Evolutionary conservation across 2,888 invertebrate species (phyloP).

Genomic region (Epinotia demarniana): DNA sequence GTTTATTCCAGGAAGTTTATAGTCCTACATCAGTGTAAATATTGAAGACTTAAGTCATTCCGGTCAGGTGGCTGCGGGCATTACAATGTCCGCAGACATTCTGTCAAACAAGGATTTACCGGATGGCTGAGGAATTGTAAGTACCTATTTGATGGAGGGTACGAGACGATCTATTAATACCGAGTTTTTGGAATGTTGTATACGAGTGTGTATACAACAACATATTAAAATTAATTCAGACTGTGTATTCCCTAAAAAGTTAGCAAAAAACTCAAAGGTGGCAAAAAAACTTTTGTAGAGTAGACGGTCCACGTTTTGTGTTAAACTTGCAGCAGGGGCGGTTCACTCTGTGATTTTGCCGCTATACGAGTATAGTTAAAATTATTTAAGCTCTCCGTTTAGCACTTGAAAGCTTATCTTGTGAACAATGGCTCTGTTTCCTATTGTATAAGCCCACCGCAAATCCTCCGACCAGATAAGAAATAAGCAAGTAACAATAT

Average conservation of each 20-base stretch:
- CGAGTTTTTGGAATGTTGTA: not conserved
- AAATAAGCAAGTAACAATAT: no score
- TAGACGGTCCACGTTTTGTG: no score
- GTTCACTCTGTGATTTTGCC: no score
- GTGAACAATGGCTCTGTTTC: no score
- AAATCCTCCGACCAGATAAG: no score
- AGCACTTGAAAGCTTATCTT: no score
- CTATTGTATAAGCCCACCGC: no score
- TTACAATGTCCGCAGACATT: constrained; percentile 19
- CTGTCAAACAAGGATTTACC: not conserved
- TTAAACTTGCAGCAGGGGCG: no score
- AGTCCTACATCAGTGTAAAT: not conserved
- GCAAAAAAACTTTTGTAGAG: no score
- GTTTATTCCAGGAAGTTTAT: not conserved
- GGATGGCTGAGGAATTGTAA: not conserved
- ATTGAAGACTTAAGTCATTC: not conserved
- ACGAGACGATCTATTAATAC: not conserved
- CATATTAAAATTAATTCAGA: not conserved
- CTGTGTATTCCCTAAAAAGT: not conserved
- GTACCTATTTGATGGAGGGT: constrained; percentile 15
- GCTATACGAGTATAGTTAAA: no score
- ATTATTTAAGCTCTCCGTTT: no score
- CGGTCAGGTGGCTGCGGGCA: not conserved
- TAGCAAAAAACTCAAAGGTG: no score
- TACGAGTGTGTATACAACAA: not conserved